Percentiles rank a stretch among this genome's conserved stretches.
These are phyloP conservation scores for Eriocheir sinensis DNA, from an alignment of 1,140 invertebrate genomes.

Conservation along the genomic window DNA sequence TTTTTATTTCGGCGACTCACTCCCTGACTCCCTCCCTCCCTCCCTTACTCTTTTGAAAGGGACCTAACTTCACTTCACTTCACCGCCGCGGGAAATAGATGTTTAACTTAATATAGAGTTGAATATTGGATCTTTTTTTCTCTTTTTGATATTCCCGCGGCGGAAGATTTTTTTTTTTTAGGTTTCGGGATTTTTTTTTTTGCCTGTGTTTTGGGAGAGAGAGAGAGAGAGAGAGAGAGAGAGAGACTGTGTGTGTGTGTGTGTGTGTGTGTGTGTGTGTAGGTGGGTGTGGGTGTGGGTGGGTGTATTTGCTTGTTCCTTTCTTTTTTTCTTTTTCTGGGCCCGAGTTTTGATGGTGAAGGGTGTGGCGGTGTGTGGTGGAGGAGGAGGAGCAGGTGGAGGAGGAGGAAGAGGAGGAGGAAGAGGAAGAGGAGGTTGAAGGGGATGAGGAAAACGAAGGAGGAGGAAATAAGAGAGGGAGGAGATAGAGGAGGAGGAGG, in stretches of 20 bases:
- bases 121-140: conserved; percentile 3
- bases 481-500: neutral
- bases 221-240: neutral
- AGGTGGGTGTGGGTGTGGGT: neutral
- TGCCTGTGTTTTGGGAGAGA: too few species aligned
- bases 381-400: neutral
- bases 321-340: neutral
- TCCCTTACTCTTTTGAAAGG: neutral
- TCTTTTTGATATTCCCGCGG: too few species aligned
- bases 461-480: neutral
- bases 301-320: neutral
- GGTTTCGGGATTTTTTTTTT: too few species aligned
- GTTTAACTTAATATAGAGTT: neutral
- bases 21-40: too few species aligned
- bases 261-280: neutral
- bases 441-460: too few species aligned
- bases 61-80: too few species aligned
- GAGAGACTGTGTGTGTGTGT: too few species aligned
- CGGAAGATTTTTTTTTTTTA: too few species aligned
- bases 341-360: neutral
- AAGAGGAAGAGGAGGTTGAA: neutral
- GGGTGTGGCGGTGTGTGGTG: neutral
- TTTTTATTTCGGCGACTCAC: too few species aligned
- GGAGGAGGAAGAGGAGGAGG: neutral
- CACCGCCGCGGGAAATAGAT: neutral